phyloP scores from a whole-genome alignment of 2,113 vertebrate species.

The crab-eating macaque (Macaca fascicularis) region DNA sequence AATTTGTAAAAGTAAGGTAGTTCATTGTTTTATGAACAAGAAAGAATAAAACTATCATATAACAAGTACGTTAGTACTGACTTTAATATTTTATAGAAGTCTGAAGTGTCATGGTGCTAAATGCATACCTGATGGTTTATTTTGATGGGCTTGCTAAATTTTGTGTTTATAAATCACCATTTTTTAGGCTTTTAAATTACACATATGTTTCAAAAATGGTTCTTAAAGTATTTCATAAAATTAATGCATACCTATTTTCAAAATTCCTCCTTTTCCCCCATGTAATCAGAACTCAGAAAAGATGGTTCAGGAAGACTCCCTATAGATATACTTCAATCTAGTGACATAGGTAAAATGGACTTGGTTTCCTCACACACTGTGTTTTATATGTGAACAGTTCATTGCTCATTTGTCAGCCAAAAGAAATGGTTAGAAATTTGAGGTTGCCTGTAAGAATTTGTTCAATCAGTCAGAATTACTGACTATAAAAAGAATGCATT shows the following conservation, averaged over 20 bases:
- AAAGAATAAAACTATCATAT: constrained; percentile 6
- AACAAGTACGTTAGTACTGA: neutral
- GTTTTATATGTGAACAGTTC: neutral
- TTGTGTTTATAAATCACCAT: neutral
- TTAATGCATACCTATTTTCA: neutral
- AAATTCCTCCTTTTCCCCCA: neutral
- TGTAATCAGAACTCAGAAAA: constrained; percentile 79
- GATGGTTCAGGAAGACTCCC: constrained; percentile 77
- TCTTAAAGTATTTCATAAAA: constrained; percentile 9
- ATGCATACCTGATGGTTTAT: neutral
- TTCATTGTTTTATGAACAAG: constrained; percentile 4
- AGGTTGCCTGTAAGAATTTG: neutral
- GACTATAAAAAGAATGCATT: neutral
- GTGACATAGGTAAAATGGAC: constrained; percentile 88
- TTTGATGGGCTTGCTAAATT: neutral
- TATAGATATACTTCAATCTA: constrained; percentile 78
- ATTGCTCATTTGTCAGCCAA: neutral
- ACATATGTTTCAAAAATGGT: constrained; percentile 19
- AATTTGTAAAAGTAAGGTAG: neutral
- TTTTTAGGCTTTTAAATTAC: neutral
- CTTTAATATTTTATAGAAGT: neutral
- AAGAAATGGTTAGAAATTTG: neutral
- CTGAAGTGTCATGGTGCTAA: neutral
- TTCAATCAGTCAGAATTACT: neutral
- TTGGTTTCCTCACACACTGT: neutral